Conservation (phyloP, 1,140 invertebrate species). For the Brachionus plicatilis region DNA sequence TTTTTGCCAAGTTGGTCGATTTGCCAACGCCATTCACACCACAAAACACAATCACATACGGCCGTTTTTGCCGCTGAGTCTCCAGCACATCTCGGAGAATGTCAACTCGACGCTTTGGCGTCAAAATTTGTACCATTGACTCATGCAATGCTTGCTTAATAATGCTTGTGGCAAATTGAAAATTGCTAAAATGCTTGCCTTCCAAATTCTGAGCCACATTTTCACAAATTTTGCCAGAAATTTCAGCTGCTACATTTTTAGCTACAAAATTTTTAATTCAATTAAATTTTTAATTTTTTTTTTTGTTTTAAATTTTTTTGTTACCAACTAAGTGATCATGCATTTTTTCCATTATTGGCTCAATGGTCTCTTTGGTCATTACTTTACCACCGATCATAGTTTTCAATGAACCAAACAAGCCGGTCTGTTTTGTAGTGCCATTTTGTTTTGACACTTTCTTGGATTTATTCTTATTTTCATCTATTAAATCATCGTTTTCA, state of each 20-base stretch:
- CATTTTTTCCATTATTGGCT: slow-evolving; percentile 84
- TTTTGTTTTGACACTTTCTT: slow-evolving; percentile 42
- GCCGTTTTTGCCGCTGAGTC: slow-evolving; percentile 70
- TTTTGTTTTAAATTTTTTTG: background rate
- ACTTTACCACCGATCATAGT: slow-evolving; percentile 63
- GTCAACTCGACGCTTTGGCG: slow-evolving; percentile 87
- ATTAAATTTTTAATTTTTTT: background rate
- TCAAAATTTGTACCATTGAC: slow-evolving; percentile 77
- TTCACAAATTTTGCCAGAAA: slow-evolving; percentile 86
- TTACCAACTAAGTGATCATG: slow-evolving; percentile 72
- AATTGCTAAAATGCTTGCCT: slow-evolving; percentile 87
- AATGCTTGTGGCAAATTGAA: slow-evolving; percentile 73
- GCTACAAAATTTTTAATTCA: slow-evolving; percentile 52
- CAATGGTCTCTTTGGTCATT: slow-evolving; percentile 62
- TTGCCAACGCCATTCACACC: slow-evolving; percentile 99
- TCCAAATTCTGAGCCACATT: slow-evolving; percentile 85
- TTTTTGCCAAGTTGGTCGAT: slow-evolving; percentile 96
- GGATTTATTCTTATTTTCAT: slow-evolving; percentile 8
- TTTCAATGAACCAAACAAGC: slow-evolving; percentile 58
- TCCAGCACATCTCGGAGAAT: slow-evolving; percentile 92
- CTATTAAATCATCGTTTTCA: background rate
- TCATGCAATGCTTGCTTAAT: slow-evolving; percentile 64
- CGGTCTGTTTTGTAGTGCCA: slow-evolving; percentile 44
- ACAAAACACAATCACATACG: slow-evolving; percentile 94
- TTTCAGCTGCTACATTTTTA: slow-evolving; percentile 96